Evolutionary conservation across 1,140 invertebrate species (phyloP), one percentile per base, ranked within the genome.

Genomic region (Medauroidea extradentata): DNA sequence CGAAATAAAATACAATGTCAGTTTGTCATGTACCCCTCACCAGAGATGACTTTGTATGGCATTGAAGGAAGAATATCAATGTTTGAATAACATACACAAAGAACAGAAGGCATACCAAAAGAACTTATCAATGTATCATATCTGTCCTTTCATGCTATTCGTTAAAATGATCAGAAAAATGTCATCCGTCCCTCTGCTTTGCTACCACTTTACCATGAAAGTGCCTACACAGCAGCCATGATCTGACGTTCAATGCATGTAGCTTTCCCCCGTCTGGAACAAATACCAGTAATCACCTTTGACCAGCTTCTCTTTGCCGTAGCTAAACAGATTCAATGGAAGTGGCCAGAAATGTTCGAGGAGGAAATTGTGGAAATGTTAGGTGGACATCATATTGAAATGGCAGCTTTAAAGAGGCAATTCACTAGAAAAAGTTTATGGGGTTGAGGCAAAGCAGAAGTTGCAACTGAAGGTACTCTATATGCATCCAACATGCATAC

Each of bases 321-420:
- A 8, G 44, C 57, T 49, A 67, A 68, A 53, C 46, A 61, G 18
- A 65, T 69, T 21, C 68, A 69, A 51, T 69, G 61, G 63, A 52
- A 19, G 14, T 58, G 16, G 7, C 56, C 56, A 24, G 19, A 54
- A n/a, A 34, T 18, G 16, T 58, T 59, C 24, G 25, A 21, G 21
- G 50, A 53, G 34, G 34, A 48, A 23, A 18, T 42, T 52, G 60
- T 18, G 16, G 49, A 13, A 25, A 44, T 53, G 27, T 43, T 11
- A 14, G 42, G 21, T 27, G 60, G 25, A n/a, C 39, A 13, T 41
- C 57, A n/a, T 34, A 16, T 16, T 2, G 41, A 29, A 34, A 50
- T 52, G 54, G 60, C 23, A 19, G 16, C 25, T 25, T 18, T 59
- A 39, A 60, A 44, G 39, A 39, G 60, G 21, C 23, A 44, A 42